Evolutionary conservation across 2,113 vertebrate species (phyloP).

Genomic region (Ranitomeya variabilis): DNA sequence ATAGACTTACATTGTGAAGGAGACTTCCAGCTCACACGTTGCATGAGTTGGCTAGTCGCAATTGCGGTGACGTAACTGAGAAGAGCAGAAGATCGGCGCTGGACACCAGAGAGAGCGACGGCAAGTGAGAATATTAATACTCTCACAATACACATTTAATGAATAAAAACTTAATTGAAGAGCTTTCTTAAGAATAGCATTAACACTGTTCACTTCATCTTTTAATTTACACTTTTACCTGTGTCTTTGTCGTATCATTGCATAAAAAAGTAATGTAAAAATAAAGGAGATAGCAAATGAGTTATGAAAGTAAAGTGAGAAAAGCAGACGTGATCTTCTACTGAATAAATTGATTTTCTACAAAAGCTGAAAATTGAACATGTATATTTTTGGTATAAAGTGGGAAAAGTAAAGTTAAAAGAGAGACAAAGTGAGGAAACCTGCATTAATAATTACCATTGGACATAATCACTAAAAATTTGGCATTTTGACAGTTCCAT

Average conservation of each 20-base stretch:
- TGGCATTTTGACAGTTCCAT: background rate
- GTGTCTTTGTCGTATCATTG: background rate
- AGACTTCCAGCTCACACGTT: too few relatives aligned
- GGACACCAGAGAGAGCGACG: too few relatives aligned
- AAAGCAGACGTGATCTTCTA: background rate
- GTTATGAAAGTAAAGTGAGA: constrained; percentile 48
- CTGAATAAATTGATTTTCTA: background rate
- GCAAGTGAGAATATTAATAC: too few relatives aligned
- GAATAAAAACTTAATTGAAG: too few relatives aligned
- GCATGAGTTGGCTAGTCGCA: too few relatives aligned
- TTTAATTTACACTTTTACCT: constrained; percentile 48
- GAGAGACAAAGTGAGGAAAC: background rate
- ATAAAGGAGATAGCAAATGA: constrained; percentile 28
- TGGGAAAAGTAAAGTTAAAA: background rate
- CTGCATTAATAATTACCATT: background rate
- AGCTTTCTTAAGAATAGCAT: background rate
- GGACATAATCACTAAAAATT: background rate
- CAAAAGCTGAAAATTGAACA: background rate
- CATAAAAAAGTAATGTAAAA: constrained; percentile 35
- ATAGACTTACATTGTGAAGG: too few relatives aligned
- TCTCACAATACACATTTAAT: too few relatives aligned
- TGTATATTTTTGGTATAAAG: background rate
- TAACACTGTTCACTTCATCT: constrained; percentile 7
- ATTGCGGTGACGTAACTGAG: too few relatives aligned
- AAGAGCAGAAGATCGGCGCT: too few relatives aligned